phyloP scores from a whole-genome alignment of 2,888 invertebrate species.

The Drosophila prostipennis region DNA sequence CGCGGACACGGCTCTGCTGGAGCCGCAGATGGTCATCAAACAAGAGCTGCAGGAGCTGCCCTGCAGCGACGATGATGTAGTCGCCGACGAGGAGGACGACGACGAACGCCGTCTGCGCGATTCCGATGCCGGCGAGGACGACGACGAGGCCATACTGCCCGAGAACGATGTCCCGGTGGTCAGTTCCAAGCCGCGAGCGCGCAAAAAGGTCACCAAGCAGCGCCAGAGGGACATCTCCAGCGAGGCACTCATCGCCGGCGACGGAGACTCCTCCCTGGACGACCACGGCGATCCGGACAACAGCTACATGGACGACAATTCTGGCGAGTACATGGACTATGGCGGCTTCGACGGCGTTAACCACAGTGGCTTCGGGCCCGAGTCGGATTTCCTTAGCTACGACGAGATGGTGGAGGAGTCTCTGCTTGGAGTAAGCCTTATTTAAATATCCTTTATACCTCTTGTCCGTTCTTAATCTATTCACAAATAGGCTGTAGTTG shows the following conservation, averaged over 20 bases:
- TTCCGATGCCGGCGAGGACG: constrained; percentile 47
- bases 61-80: constrained; percentile 54
- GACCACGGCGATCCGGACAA: constrained; percentile 60
- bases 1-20: constrained; percentile 73
- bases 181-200: constrained; percentile 40
- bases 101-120: constrained; percentile 32
- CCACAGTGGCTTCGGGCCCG: constrained; percentile 44
- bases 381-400: constrained; percentile 71
- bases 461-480: too few relatives aligned
- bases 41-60: constrained; percentile 70
- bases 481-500: too few relatives aligned
- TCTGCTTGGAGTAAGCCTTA: constrained; percentile 70
- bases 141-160: constrained; percentile 58
- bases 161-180: constrained; percentile 49
- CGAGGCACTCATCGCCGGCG: constrained; percentile 51
- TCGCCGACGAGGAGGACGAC: constrained; percentile 48
- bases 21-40: constrained; percentile 80
- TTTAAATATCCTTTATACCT: too few relatives aligned
- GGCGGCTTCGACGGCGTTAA: constrained; percentile 44
- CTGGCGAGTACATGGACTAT: constrained; percentile 63
- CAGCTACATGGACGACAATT: constrained; percentile 60
- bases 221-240: constrained; percentile 49
- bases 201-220: constrained; percentile 45
- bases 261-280: constrained; percentile 63
- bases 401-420: constrained; percentile 82